phyloP scores from a whole-genome alignment of 92 coral and sea anemone species.

The Zoanthus sociatus region DNA sequence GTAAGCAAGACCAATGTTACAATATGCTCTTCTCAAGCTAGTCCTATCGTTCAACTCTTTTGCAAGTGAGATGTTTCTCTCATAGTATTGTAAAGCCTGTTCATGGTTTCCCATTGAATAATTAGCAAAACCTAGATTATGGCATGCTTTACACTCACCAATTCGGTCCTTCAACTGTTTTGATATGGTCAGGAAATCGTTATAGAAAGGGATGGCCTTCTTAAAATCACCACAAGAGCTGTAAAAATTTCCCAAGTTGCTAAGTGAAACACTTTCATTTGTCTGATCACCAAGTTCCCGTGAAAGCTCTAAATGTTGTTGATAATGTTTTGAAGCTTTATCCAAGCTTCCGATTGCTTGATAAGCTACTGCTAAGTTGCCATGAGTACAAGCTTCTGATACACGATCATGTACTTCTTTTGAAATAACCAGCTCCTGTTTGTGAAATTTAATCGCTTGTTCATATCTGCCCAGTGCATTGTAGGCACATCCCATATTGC shows the following conservation, averaged over 20 bases:
- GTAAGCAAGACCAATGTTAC: constrained; percentile 93
- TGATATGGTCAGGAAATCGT: constrained; percentile 77
- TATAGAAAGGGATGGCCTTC: constrained; percentile 87
- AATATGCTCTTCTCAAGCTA: constrained; percentile 86
- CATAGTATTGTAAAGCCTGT: constrained; percentile 84
- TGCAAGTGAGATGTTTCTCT: constrained; percentile 90
- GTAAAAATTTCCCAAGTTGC: constrained; percentile 94
- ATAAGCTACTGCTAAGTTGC: constrained; percentile 97
- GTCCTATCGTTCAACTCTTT: constrained; percentile 83
- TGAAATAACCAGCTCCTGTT: constrained; percentile 92
- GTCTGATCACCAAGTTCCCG: constrained; percentile 80
- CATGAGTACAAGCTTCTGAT: constrained; percentile 98
- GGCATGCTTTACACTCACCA: constrained; percentile 96
- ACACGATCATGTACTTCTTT: constrained; percentile 92
- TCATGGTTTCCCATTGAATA: constrained; percentile 91
- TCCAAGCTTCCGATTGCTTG: constrained; percentile 94
- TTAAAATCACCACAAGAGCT: constrained; percentile 93
- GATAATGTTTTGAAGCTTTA: constrained; percentile 93
- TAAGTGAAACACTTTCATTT: constrained; percentile 91
- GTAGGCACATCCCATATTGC: constrained; percentile 99
- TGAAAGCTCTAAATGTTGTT: constrained; percentile 90
- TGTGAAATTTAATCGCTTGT: constrained; percentile 96
- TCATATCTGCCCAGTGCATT: constrained; percentile 93
- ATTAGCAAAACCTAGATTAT: constrained; percentile 95
- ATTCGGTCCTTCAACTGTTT: constrained; percentile 74